Evolutionary conservation across 2,888 invertebrate genomes (phyloP).

Genomic region (Athalia cordata): DNA sequence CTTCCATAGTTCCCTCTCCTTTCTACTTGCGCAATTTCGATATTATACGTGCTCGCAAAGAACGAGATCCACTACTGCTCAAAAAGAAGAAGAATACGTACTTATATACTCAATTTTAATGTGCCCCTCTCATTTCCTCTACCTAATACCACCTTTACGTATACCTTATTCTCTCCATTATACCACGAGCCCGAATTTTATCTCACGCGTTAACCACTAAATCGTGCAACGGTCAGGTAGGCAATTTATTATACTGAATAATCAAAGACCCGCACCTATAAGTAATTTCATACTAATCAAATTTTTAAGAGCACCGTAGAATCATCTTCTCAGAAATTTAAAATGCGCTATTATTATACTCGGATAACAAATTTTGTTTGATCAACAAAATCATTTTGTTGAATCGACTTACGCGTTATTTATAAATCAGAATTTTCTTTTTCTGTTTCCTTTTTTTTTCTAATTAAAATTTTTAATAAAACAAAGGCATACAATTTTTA

Average conservation of each 20-base stretch:
- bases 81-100: conserved; percentile 27
- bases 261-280: conserved; percentile 18
- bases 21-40: conserved; percentile 44
- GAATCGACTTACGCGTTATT: neutral
- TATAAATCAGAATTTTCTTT: neutral
- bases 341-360: too few relatives aligned
- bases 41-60: conserved; percentile 40
- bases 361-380: too few relatives aligned
- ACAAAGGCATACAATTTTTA: too few relatives aligned
- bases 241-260: conserved; percentile 41
- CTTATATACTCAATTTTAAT: conserved; percentile 24
- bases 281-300: conserved; percentile 41
- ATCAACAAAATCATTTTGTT: neutral
- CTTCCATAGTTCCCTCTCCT: conserved; percentile 39
- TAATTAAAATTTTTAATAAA: too few relatives aligned
- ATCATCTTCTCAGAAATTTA: conserved; percentile 11
- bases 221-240: conserved; percentile 30
- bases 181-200: neutral
- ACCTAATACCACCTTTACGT: neutral
- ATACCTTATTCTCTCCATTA: conserved; percentile 5
- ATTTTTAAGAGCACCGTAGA: conserved; percentile 18
- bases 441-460: too few relatives aligned
- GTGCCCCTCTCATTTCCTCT: conserved; percentile 2
- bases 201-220: conserved; percentile 28
- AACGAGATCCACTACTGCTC: conserved; percentile 29